phyloP scores from a whole-genome alignment of 2,113 vertebrate species.

The Calypte anna region DNA sequence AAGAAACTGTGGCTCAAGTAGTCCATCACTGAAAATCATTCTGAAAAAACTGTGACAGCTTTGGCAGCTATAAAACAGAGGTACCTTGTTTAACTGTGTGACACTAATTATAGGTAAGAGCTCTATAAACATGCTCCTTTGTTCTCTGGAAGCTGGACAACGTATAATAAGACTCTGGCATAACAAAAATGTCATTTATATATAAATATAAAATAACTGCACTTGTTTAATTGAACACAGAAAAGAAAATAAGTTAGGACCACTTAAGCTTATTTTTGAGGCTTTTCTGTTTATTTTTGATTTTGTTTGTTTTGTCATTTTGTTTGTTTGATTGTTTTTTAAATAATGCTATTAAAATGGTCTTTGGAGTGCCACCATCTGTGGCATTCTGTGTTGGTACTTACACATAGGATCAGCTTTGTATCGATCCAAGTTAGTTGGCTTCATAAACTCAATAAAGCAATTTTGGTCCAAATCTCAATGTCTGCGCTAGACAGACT shows the following conservation, averaged over 20 bases:
- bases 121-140: constrained; percentile 73
- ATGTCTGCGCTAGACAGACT: not conserved
- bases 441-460: not conserved
- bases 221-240: constrained; percentile 65
- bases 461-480: not conserved
- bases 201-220: constrained; percentile 72
- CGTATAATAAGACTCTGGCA: constrained; percentile 21
- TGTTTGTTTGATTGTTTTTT: constrained; percentile 31
- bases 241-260: constrained; percentile 70
- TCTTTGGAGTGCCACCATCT: constrained; percentile 2
- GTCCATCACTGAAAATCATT: constrained; percentile 51
- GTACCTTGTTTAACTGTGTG: constrained; percentile 72
- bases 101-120: constrained; percentile 76
- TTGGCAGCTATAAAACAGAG: constrained; percentile 71
- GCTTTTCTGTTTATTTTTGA: not conserved
- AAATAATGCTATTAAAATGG: not conserved
- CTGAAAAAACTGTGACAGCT: constrained; percentile 67
- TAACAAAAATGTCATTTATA: constrained; percentile 62
- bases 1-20: constrained; percentile 57
- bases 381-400: not conserved
- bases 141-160: constrained; percentile 57
- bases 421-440: not conserved
- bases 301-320: no score
- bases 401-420: not conserved
- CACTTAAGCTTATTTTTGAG: constrained; percentile 9